phyloP scores from a whole-genome alignment of 2,888 invertebrate genomes.

The Aethes cnicana region DNA sequence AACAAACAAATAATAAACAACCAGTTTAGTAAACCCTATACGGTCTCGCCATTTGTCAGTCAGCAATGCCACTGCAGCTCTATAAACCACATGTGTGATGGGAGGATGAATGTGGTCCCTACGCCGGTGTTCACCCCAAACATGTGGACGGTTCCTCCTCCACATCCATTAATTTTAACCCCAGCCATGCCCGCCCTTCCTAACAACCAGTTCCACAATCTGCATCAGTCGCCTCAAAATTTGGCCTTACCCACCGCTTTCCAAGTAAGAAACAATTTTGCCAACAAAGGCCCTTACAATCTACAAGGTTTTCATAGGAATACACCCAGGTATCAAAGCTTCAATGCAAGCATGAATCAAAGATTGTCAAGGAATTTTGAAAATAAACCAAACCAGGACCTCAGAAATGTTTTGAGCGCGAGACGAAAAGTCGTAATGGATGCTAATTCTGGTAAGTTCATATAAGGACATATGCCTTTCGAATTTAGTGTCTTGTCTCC shows the following conservation, averaged over 20 bases:
- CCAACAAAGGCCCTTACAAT: background rate
- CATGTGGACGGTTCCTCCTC: slow-evolving; percentile 40
- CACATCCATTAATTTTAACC: slow-evolving; percentile 34
- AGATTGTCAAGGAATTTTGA: background rate
- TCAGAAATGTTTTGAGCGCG: slow-evolving; percentile 42
- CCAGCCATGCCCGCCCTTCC: slow-evolving; percentile 31
- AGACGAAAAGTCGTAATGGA: slow-evolving; percentile 21
- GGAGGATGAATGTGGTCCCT: slow-evolving; percentile 2
- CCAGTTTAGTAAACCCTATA: slow-evolving; percentile 38
- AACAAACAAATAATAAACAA: slow-evolving; percentile 47
- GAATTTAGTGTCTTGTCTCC: too few relatives aligned
- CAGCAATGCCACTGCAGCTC: slow-evolving; percentile 16
- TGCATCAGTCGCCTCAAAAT: slow-evolving; percentile 28
- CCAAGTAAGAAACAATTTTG: slow-evolving; percentile 9
- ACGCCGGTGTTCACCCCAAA: slow-evolving; percentile 38
- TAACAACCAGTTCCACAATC: slow-evolving; percentile 34
- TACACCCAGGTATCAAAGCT: background rate
- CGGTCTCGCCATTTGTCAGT: slow-evolving; percentile 26
- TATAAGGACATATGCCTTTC: too few relatives aligned
- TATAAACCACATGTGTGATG: slow-evolving; percentile 2
- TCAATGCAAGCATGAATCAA: background rate
- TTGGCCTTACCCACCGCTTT: slow-evolving; percentile 33
- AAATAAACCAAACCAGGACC: slow-evolving; percentile 35
- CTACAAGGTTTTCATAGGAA: background rate
- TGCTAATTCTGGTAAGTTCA: background rate